Percentiles rank a stretch among this genome's conserved stretches.
phyloP scores from a whole-genome alignment of 2,888 invertebrate genomes.

The Lottia gigantea region DNA sequence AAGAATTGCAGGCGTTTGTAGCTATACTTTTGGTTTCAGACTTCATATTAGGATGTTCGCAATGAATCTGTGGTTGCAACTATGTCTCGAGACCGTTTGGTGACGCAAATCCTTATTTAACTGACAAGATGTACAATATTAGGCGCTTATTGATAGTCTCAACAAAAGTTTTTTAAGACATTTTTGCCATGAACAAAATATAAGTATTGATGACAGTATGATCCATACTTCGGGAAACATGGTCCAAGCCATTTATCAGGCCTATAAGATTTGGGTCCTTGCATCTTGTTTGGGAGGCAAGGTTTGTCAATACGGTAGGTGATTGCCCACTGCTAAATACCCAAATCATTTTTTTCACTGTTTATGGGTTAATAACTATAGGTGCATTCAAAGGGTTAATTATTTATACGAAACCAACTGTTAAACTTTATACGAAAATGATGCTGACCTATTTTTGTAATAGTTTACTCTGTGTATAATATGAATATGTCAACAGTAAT shows the following conservation, averaged over 20 bases:
- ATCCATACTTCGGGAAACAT: conserved; percentile 60
- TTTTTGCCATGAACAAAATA: conserved; percentile 19
- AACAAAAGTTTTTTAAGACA: conserved; percentile 22
- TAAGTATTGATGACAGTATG: conserved; percentile 60
- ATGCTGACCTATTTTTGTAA: too few relatives aligned
- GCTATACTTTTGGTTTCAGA: conserved; percentile 37
- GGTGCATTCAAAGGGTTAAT: too few relatives aligned
- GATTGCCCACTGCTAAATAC: too few relatives aligned
- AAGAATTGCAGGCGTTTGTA: conserved; percentile 14
- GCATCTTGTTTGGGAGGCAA: conserved; percentile 25
- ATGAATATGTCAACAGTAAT: too few relatives aligned
- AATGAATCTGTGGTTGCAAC: conserved; percentile 19
- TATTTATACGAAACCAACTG: too few relatives aligned
- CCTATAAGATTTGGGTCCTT: conserved; percentile 33
- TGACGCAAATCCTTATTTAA: conserved; percentile 21
- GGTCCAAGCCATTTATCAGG: conserved; percentile 36
- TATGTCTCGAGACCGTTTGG: conserved; percentile 27
- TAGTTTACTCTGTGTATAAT: too few relatives aligned
- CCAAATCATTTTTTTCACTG: too few relatives aligned
- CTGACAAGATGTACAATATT: conserved; percentile 31
- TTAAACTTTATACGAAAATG: too few relatives aligned
- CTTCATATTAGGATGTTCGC: conserved; percentile 19
- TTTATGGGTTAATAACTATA: too few relatives aligned
- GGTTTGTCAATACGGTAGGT: too few relatives aligned
- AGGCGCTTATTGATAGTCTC: conserved; percentile 25